Conservation (phyloP, 1,140 invertebrate genomes). For the Riptortus pedestris region DNA sequence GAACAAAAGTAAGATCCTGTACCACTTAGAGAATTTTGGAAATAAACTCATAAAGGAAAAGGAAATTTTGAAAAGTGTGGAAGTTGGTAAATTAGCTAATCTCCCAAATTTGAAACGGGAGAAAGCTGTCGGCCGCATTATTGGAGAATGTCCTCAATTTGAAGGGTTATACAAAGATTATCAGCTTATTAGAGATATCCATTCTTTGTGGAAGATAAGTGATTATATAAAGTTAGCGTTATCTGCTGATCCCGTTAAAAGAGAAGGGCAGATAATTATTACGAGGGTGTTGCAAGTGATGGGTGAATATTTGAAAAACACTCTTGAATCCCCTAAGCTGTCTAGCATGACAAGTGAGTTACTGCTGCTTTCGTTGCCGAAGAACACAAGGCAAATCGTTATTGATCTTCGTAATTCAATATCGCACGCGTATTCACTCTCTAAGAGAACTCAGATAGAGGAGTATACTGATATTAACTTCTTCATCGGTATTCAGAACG, state of each 20-base stretch:
- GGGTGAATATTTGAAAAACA: conserved; percentile 21
- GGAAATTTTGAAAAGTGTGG: background rate
- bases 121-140: conserved; percentile 24
- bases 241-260: conserved; percentile 2
- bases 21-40: conserved; percentile 24
- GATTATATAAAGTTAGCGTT: conserved; percentile 14
- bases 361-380: background rate
- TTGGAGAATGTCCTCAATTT: conserved; percentile 26
- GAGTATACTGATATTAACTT: background rate
- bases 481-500: background rate
- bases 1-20: conserved; percentile 22
- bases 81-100: background rate
- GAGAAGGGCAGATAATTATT: conserved; percentile 20
- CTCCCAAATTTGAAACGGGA: conserved; percentile 24
- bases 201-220: conserved; percentile 29
- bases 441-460: background rate
- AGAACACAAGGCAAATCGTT: background rate
- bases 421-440: background rate
- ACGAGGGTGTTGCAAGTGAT: conserved; percentile 19
- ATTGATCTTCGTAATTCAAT: conserved; percentile 1
- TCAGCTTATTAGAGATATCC: conserved; percentile 27
- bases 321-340: conserved; percentile 21
- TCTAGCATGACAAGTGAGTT: background rate
- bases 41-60: conserved; percentile 18
- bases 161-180: conserved; percentile 28